Evolutionary conservation across 2,888 invertebrate genomes (phyloP).

Genomic region (Leptinotarsa tumamoca): DNA sequence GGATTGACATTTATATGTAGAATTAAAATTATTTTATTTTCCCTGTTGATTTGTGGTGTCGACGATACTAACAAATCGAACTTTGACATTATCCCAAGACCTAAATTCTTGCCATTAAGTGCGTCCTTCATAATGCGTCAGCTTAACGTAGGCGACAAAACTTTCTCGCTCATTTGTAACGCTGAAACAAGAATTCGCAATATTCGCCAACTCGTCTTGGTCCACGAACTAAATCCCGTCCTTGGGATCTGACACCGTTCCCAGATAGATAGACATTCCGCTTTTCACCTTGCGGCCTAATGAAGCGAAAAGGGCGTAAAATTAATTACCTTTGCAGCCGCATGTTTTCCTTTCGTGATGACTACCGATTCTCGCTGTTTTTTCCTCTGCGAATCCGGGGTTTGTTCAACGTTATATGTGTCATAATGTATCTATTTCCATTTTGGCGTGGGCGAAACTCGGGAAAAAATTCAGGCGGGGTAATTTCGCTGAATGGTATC

Average conservation of each 20-base stretch:
- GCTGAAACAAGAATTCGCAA: too few species aligned
- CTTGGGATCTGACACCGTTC: background rate
- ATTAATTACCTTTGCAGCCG: conserved; percentile 10
- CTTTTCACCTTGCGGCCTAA: conserved; percentile 10
- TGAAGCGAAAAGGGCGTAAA: conserved; percentile 16
- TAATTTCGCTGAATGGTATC: background rate
- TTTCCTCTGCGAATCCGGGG: conserved; percentile 1
- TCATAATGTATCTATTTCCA: conserved; percentile 12
- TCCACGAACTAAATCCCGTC: conserved; percentile 2
- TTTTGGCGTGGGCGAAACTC: conserved; percentile 16
- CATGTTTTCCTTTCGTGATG: conserved; percentile 16
- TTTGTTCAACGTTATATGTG: background rate
- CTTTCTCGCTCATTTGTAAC: too few species aligned
- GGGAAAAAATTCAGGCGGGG: background rate
- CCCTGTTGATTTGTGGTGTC: too few species aligned
- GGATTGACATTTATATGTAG: too few species aligned
- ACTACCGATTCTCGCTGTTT: background rate
- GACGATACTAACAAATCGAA: too few species aligned
- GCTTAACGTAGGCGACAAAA: too few species aligned
- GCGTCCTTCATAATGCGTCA: too few species aligned
- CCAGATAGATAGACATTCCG: background rate
- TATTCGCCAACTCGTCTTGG: background rate
- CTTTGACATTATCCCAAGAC: too few species aligned
- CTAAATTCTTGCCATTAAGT: too few species aligned
- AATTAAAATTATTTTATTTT: too few species aligned